Evolutionary conservation across 2,797 vertebrate species (phyloP), one percentile per base, ranked within the genome.

Genomic region (Sciurus carolinensis): DNA sequence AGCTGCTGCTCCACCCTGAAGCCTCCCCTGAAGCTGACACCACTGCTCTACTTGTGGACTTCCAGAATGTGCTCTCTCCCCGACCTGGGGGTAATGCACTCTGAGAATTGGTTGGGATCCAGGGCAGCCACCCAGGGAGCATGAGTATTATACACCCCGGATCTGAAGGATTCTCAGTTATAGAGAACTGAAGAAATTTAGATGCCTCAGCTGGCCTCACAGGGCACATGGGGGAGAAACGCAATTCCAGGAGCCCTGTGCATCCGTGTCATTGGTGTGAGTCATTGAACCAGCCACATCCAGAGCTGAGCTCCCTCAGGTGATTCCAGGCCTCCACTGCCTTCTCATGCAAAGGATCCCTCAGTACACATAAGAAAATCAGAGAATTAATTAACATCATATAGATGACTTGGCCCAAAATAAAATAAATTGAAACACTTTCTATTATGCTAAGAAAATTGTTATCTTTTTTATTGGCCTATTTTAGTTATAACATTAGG

Each of bases 261-360:
- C 26, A 13, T 20, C 33, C 30, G 13, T 14, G 9, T n/a, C 57
- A 7, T 50, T 5, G 4, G 15, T 28, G 7, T 3, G 24, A 39
- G 59, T n/a, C n/a, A 1, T 52, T 22, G 18, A 18, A 44, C 30
- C 36, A 81, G 28, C 20, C 8, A 6, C 2, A 0, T 3, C 7
- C 0, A 4, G 14, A 30, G 13, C 80, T 54, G 39, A 36, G 42
- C 30, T 26, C 10, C 12, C 39, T 39, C 42, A 30, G 26, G 10
- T 26, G 89, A 57, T 75, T 42, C 5, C 36, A 5, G 3, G 36
- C 4, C 15, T n/a, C 66, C 7, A 10, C 30, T 1, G 28, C 54
- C 47, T 36, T 33, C 47, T 69, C 42, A 13, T 15, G 15, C 42
- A 18, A 1, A 8, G 0, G 10, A 33, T 26, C 33, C 57, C 69